Evolutionary conservation across 2,888 invertebrate genomes (phyloP), one percentile per base, ranked within the genome.

Genomic region (Zonitis immaculata): DNA sequence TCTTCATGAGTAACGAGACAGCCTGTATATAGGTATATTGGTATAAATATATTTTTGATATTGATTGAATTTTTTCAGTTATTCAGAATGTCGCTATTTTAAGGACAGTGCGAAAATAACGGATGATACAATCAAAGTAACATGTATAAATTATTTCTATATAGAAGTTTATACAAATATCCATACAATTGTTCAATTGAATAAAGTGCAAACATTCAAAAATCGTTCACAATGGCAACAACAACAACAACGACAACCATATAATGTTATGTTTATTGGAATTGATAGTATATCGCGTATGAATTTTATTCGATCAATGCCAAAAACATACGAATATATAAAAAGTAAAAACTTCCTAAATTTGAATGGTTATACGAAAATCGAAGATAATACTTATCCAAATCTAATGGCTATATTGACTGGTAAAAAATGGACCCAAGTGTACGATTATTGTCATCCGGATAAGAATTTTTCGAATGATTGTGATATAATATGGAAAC

Each of bases 311-410:
- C 79, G 89, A 44, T 83, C 87, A n/a, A 84, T 93, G 83, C 85
- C 86, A 0, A 79, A 81, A 66, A 90, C 91, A 0, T 77, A 81
- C 0, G 75, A 79, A 16, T 85, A 84, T 69, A 77, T 95, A 28
- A 77, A 82, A 47, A 79, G 83, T 14, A 82, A 52, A 42, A 56
- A 60, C n/a, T 73, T 69, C 66, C 42, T 68, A 6, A 69, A 68
- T 51, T 57, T 69, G 25, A 60, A 58, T 56, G 69, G 68, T 9
- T 73, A 72, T 52, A 80, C 80, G 59, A 81, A 89, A 82, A 82
- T 89, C 59, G 91, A 85, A 2, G 94, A 93, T 68, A 94, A 95
- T 66, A 94, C 93, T 0, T 91, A 89, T 67, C 91, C 94, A 0
- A 95, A 95, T 74, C 72, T 95, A 44, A 87, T 93, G 81, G 89